Percentiles rank a stretch among this genome's conserved stretches.
Conservation (phyloP, 2,888 invertebrate species). For the Melangyna quadrimaculata region DNA sequence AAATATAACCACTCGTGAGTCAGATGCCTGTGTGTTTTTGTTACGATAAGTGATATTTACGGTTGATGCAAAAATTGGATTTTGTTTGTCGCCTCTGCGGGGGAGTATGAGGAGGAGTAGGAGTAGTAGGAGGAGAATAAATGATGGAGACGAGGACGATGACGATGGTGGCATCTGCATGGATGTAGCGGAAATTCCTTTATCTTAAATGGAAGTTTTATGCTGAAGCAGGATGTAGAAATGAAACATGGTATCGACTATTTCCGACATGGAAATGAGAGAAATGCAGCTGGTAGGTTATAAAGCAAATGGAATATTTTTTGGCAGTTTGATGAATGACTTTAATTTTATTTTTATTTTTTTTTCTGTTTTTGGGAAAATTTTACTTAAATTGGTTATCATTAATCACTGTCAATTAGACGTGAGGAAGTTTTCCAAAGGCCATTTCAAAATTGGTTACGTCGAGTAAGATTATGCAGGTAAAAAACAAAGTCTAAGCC, state of each 20-base stretch:
- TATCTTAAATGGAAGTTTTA: slow-evolving; percentile 47
- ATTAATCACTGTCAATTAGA: too few species aligned
- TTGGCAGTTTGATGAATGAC: slow-evolving; percentile 31
- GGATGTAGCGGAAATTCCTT: slow-evolving; percentile 38
- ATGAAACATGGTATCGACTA: slow-evolving; percentile 48
- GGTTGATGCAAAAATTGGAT: slow-evolving; percentile 54
- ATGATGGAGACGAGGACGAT: neutral
- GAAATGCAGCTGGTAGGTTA: slow-evolving; percentile 24
- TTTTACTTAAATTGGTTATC: too few species aligned
- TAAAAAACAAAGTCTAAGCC: too few species aligned
- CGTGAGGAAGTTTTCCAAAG: too few species aligned
- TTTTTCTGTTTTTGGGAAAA: too few species aligned
- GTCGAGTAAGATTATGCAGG: too few species aligned
- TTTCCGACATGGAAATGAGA: slow-evolving; percentile 42
- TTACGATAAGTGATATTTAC: slow-evolving; percentile 60
- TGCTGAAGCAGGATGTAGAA: slow-evolving; percentile 36
- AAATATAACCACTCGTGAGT: slow-evolving; percentile 1
- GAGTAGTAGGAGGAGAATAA: neutral
- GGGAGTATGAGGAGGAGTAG: neutral
- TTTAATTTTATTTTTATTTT: slow-evolving; percentile 4
- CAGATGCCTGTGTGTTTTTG: slow-evolving; percentile 17
- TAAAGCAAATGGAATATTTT: neutral
- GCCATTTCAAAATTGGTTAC: too few species aligned
- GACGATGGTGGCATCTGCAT: neutral
- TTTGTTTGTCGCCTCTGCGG: slow-evolving; percentile 6